Base-by-base conservation (phyloP, 2,113 vertebrate genomes). In the Salvator merianae region DNA sequence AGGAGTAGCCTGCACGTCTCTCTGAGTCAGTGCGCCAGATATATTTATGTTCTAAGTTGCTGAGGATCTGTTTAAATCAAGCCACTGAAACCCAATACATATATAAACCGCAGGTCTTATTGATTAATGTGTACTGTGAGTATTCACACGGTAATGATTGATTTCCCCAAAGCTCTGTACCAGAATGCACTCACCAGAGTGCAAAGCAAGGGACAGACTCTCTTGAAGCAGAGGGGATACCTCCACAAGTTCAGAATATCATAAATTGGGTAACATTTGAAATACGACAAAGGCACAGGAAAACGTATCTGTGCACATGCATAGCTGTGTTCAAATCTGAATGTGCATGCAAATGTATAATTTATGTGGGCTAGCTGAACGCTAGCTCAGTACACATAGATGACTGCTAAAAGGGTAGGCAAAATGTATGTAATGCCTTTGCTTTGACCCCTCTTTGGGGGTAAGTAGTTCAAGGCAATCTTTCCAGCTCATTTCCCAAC, bases 1-100 rank as follows among this genome's bases (percentile, higher is more conserved):
- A 90, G 90, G 91, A 93, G 88, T 91, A 80, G 79, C 74, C 90
- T 84, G 79, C 87, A 86, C 22, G 81, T 87, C 85, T 94, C 87
- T 24, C 88, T 0, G 0, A 0, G 0, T 87, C 32, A 5, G 70
- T 86, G n/a, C 9, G 62, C 66, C 66, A 84, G 28, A 87, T 87
- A 55, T 89, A 91, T 93, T 93, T 91, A 93, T 88, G 76, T 77
- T 65, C 62, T 0, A 0, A 65, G 65, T 91, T 87, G 65, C 16
- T 13, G 43, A 80, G 53, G 62, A 88, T 74, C 66, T 14, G 70
- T 87, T 76, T 91, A 91, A 93, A 91, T 92, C 93, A 90, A 1
- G 1, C 86, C 87, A 53, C 78, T 87, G 84, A 84, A 90, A 85
- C 70, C 30, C 2, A 0, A 68, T 26, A 88, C 86, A 88, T 85